Evolutionary conservation across 2,888 invertebrate species (phyloP), one percentile per base, ranked within the genome.

Genomic region (Ecliptopera silaceata): DNA sequence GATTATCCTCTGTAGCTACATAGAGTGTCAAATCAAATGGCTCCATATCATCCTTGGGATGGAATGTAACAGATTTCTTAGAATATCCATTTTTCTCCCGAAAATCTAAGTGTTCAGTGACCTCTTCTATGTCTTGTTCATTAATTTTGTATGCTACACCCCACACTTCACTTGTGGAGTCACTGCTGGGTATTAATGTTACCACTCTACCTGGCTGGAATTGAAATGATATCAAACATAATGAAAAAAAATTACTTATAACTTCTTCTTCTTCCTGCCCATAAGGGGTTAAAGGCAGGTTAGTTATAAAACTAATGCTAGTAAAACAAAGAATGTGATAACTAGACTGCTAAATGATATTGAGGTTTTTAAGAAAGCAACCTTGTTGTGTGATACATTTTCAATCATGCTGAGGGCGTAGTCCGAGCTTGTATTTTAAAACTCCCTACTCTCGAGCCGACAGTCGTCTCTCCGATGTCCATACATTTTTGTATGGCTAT

Each of bases 41-140:
- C 38, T 88, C 73, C 42, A 88, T 71, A n/a, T 72, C 43, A 17
- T 86, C 79, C 50, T 80, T 85, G 0, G 97, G 96, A 78, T 95
- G 88, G 80, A 99, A 99, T 50, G 91, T 88, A 0, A 96, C 93
- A 4, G 84, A 88, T 76, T 92, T 93, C 67, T 95, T 93, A 49
- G 94, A 91, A 77, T 99, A 99, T 8, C 99, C 99, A 82, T 97
- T 97, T 79, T 97, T 97, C 85, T 99, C 99, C 72, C 99, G 92
- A 74, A 93, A 95, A 79, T 99, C 98, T 65, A 99, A 90, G 79
- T 98, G 96, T 48, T 94, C 90, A 1, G 95, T 92, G 0, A 98
- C 98, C 61, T 91, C 80, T 6, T 93, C 92, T 63, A 93, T 93
- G 61, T 97, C 93, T 44, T 93, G 85, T 0, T 92, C 82, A 5